Base-by-base conservation (phyloP, 2,113 vertebrate genomes). In the Colistium nudipinnis region DNA sequence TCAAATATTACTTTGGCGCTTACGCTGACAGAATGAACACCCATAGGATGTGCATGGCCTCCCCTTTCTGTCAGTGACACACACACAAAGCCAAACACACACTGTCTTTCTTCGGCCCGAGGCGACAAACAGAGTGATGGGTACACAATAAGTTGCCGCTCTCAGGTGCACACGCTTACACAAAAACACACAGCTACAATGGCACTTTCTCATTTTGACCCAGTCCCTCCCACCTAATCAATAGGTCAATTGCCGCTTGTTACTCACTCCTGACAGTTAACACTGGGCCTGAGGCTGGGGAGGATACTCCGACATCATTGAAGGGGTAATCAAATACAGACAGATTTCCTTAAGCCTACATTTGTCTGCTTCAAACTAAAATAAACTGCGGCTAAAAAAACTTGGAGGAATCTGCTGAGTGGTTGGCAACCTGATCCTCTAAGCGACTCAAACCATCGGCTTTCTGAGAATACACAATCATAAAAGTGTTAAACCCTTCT, bases 371-470 rank as follows among this genome's bases (percentile, higher is more conserved):
- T 25, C 54, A 48, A 80, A 68, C 63, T 73, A 82, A 87, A 85
- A 72, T 39, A 80, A 59, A 73, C 71, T 73, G 52, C 6, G 3
- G 70, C 62, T 60, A 84, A 60, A 70, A 87, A 88, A 67, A 78
- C 74, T 72, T 65, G 57, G 55, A 38, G 76, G 88, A 93, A 92
- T 92, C 90, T 93, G 92, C 93, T 93, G 92, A 94, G 85, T 76
- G 89, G 88, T 90, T 80, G 57, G 91, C 85, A 91, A 92, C 91
- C 56, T 78, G 91, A 93, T 91, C 90, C 82, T 39, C 79, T 83
- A 67, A 33, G 72, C 74, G 20, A 74, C 73, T 67, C 64, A 77
- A 66, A 83, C 67, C 74, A 20, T 54, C 8, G 12, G 54, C 64
- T 78, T 62, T 82, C 39, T 57, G 36, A 70, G 55, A 70, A 47